Evolutionary conservation across 2,113 vertebrate species (phyloP).

Genomic region (Pomatorhinus ruficollis): DNA sequence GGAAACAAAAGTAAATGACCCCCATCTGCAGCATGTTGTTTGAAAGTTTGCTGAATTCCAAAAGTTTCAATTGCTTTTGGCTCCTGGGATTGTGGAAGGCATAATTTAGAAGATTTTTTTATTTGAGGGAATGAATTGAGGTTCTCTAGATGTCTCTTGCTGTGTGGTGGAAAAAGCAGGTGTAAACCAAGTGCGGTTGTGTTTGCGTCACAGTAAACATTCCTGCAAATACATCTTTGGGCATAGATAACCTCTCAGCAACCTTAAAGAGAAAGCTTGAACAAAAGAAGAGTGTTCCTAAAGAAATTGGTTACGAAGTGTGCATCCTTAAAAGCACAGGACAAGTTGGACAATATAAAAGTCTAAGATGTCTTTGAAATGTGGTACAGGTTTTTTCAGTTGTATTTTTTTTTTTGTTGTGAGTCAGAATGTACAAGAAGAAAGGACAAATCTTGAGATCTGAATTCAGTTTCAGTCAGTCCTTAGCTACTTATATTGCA

Average conservation of each 20-base stretch:
- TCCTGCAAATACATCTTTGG: constrained; percentile 7
- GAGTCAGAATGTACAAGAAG: not conserved
- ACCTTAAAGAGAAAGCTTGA: not conserved
- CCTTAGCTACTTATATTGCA: not conserved
- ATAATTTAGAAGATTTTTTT: constrained; percentile 70
- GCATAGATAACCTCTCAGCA: not conserved
- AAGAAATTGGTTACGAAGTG: not conserved
- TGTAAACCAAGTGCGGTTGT: constrained; percentile 60
- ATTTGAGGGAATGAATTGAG: not conserved
- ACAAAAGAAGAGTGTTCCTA: not conserved
- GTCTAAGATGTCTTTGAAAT: not conserved
- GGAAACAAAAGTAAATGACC: constrained; percentile 47
- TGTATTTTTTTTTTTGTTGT: not conserved
- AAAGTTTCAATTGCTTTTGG: constrained; percentile 62
- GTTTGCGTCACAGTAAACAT: constrained; percentile 14
- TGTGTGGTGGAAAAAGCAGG: constrained; percentile 16
- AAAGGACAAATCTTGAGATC: not conserved
- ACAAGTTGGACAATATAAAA: not conserved
- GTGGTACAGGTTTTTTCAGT: not conserved
- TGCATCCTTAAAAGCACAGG: not conserved
- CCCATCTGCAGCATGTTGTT: constrained; percentile 57
- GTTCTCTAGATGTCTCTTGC: constrained; percentile 7
- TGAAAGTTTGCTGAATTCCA: constrained; percentile 49
- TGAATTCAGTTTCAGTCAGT: not conserved
- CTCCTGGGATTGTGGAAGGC: constrained; percentile 18